Percentiles rank a stretch among this genome's conserved stretches.
phyloP scores from a whole-genome alignment of 2,888 invertebrate genomes.

The Thelaira solivaga region DNA sequence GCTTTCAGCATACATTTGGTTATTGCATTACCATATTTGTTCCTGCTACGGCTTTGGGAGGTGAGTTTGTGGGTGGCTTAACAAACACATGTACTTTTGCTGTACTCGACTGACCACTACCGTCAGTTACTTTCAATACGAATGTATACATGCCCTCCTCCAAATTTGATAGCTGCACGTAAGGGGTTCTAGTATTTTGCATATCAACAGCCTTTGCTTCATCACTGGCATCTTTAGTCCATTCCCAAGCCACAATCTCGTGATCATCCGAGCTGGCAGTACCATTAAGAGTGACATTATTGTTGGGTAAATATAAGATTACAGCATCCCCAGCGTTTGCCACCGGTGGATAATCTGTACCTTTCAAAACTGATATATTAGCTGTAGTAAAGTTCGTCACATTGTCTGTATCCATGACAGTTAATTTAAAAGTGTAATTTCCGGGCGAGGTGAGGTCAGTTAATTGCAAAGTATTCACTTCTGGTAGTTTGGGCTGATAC shows the following conservation, averaged over 20 bases:
- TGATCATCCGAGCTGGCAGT: slow-evolving; percentile 95
- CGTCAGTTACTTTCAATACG: slow-evolving; percentile 93
- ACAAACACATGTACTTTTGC: slow-evolving; percentile 95
- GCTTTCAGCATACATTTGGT: neutral
- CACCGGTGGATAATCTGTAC: slow-evolving; percentile 95
- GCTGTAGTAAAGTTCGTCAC: slow-evolving; percentile 90
- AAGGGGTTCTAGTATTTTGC: slow-evolving; percentile 95
- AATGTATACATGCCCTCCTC: slow-evolving; percentile 97
- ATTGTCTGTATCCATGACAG: slow-evolving; percentile 94
- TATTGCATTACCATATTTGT: slow-evolving; percentile 76
- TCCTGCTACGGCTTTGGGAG: slow-evolving; percentile 85
- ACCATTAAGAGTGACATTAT: slow-evolving; percentile 90
- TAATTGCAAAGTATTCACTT: slow-evolving; percentile 89
- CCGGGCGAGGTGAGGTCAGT: slow-evolving; percentile 91
- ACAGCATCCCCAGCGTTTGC: slow-evolving; percentile 95
- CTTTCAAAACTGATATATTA: slow-evolving; percentile 92
- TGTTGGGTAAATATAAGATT: slow-evolving; percentile 93
- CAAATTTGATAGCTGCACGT: slow-evolving; percentile 90
- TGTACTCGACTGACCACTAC: slow-evolving; percentile 90
- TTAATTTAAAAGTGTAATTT: slow-evolving; percentile 92
- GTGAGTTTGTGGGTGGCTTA: slow-evolving; percentile 91
- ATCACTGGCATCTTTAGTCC: slow-evolving; percentile 93
- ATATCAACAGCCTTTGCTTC: slow-evolving; percentile 95
- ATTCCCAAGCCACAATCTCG: slow-evolving; percentile 95
- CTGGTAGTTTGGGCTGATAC: slow-evolving; percentile 87